Base-by-base conservation (phyloP, 2,888 invertebrate genomes). In the Myathropa florea region DNA sequence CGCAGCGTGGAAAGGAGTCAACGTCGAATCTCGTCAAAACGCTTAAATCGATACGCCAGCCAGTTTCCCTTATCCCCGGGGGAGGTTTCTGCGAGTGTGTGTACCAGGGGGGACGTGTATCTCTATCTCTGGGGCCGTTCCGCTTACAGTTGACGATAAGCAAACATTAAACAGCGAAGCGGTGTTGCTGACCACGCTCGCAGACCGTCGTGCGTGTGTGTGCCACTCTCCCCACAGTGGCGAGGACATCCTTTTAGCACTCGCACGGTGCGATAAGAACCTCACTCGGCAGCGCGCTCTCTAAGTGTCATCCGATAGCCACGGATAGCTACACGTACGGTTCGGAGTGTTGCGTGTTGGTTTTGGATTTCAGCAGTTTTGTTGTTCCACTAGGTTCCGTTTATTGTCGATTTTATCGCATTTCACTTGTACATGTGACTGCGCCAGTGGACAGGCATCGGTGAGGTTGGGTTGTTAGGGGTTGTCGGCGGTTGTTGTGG, bases 231-330 rank as follows among this genome's bases (percentile, higher is more conserved):
- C 46, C 46, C 9, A 2, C 14, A 21, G 39, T 39, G 21, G 28
- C 59, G 68, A 71, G 80, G 65, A 80, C 70, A 84, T 80, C 75
- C 76, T 76, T 80, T 84, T 57, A 84, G 59, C 80, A 61, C 73
- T 55, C 60, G 7, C 46, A 36, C 21, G 9, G 39, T 55, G 53
- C 21, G 76, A 84, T 84, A 76, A 71, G 65, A n/a, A 70, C 59
- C 53, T 36, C 70, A 36, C 46, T 82, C n/a, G 57, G 63, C 24
- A 33, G 24, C 55, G 68, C 23, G 67, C 24, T 72, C 30, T 28
- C 68, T 30, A 53, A 80, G 57, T 75, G 80, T 39, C 76, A 80
- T 84, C 75, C 67, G 55, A 80, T 79, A 18, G 46, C 46, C 63
- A 63, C 57, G 33, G 60, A 53, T 53, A 71, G 64, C 30, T 26